Base-by-base conservation (phyloP, 2,113 vertebrate species). In the Scophthalmus maximus region DNA sequence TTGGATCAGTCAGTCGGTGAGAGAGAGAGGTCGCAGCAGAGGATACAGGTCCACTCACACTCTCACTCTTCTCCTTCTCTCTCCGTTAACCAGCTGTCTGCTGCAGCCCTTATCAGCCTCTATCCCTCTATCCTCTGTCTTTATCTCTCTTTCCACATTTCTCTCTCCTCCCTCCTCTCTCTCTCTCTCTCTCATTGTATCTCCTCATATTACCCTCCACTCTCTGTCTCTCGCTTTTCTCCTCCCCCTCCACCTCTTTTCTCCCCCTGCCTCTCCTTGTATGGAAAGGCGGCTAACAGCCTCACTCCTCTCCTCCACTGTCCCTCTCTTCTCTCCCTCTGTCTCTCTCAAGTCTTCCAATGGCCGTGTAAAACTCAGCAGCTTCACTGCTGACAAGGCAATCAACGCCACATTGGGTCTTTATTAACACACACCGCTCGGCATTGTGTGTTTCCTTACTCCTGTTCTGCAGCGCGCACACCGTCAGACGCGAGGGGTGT, bases 261-360 rank as follows among this genome's bases (percentile, higher is more conserved):
- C 78, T 79, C 75, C 88, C 82, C 82, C 81, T 82, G 68, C 90
- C 76, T 89, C 76, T 93, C 93, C 92, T 89, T 93, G 91, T 93
- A 94, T 91, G 93, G 92, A 87, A 84, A 86, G 78, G 86, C 84
- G 82, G 78, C 89, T 82, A 86, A 83, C 77, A 73, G 83, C 82
- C 79, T 84, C 64, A 9, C 80, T 70, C 77, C 49, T 68, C 86
- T 86, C 73, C 62, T 75, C 65, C 66, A 26, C 70, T 55, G 47
- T 79, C 60, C 47, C 56, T 61, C 75, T 62, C 66, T 50, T 32
- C 76, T 74, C 44, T 62, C 62, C 47, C 59, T 78, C 72, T 83
- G 23, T 27, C 18, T 44, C 42, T 12, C 42, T 44, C 42, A n/a
- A 42, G 51, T 78, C 69, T 74, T 68, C 71, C 55, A 64, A 57